A percentile compares a stretch with the other conserved stretches of the same genome.
These are phyloP conservation scores for Octodonta nipae DNA, from an alignment of 2,888 invertebrate species.

Conservation along the genomic window DNA sequence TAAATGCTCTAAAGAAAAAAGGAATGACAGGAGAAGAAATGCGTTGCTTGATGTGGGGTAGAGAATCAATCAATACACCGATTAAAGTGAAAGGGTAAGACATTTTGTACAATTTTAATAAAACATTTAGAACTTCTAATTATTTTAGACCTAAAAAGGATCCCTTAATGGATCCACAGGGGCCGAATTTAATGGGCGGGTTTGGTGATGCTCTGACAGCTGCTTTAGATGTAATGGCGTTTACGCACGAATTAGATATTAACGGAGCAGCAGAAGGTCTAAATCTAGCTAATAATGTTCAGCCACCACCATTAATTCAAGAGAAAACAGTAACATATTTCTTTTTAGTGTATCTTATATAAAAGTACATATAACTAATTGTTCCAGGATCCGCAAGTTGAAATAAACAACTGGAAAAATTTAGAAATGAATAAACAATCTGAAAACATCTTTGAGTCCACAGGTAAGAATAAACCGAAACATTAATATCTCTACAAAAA, in stretches of 20 bases:
- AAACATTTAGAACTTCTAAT: not conserved
- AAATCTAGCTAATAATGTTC: constrained; percentile 23
- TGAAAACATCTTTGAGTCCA: too few relatives aligned
- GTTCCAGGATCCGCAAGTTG: too few relatives aligned
- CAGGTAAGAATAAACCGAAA: too few relatives aligned
- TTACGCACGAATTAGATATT: constrained; percentile 50
- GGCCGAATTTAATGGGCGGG: constrained; percentile 37
- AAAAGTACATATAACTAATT: too few relatives aligned
- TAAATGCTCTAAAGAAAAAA: constrained; percentile 66
- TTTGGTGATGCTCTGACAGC: constrained; percentile 54
- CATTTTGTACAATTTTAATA: not conserved
- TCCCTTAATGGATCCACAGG: constrained; percentile 32
- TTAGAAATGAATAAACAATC: constrained; percentile 8
- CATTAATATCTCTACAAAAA: too few relatives aligned
- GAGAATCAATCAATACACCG: constrained; percentile 77
- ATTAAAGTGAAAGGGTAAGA: constrained; percentile 51
- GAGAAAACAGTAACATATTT: not conserved
- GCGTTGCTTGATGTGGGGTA: constrained; percentile 79
- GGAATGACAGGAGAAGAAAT: constrained; percentile 79
- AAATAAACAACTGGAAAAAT: constrained; percentile 22
- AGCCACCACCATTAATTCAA: constrained; percentile 9
- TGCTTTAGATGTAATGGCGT: constrained; percentile 72
- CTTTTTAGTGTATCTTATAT: too few relatives aligned
- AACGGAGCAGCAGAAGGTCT: constrained; percentile 24
- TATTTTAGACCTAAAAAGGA: constrained; percentile 34